Percentiles rank a stretch among this genome's conserved stretches.
phyloP scores from a whole-genome alignment of 2,113 vertebrate genomes.

The Vicugna pacos region DNA sequence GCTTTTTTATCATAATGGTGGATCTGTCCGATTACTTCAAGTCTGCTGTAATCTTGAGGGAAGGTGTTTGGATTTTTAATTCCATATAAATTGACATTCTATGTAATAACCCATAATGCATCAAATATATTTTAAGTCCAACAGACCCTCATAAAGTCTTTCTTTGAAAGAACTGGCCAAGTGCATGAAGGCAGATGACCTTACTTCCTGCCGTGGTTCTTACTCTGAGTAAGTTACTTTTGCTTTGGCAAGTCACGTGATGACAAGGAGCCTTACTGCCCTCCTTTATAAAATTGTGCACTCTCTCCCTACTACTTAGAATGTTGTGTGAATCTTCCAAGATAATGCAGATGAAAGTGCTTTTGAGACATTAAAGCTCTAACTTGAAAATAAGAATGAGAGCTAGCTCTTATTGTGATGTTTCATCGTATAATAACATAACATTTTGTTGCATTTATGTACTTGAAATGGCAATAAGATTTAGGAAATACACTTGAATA shows the following conservation, averaged over 20 bases:
- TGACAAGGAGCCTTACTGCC: background rate
- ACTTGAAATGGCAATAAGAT: constrained; percentile 34
- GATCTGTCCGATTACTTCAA: background rate
- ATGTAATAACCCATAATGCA: background rate
- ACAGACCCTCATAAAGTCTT: background rate
- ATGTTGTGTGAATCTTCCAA: background rate
- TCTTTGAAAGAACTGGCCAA: background rate
- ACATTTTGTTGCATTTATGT: background rate
- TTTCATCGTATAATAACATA: background rate
- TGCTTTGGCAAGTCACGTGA: background rate
- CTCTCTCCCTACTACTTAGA: background rate
- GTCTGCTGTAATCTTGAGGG: background rate
- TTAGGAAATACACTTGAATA: constrained; percentile 16
- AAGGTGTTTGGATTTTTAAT: background rate
- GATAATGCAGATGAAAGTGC: background rate
- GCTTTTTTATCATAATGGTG: background rate
- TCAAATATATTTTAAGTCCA: background rate
- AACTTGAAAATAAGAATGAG: constrained; percentile 16
- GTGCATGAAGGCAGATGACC: background rate
- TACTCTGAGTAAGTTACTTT: background rate
- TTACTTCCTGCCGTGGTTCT: background rate
- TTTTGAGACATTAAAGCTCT: background rate
- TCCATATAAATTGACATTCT: background rate
- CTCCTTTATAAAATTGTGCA: background rate
- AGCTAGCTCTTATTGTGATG: background rate